Evolutionary conservation across 2,113 vertebrate genomes (phyloP), one percentile per base, ranked within the genome.

Genomic region (Alethe diademata): DNA sequence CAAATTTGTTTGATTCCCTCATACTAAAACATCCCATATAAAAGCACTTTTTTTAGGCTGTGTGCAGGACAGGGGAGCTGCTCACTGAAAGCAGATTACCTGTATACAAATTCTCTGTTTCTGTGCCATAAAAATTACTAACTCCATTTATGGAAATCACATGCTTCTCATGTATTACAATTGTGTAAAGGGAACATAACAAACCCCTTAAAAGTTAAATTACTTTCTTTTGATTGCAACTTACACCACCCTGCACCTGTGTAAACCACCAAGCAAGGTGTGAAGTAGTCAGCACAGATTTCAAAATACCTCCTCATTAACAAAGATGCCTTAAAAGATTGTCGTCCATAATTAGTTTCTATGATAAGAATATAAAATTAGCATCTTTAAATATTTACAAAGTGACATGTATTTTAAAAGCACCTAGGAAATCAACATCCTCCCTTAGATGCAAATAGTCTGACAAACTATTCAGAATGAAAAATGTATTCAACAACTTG

Each of bases 341-440:
- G 53, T 35, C 72, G 64, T 65, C n/a, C 78, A 81, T 80, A 85
- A 69, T 19, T 14, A 91, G 31, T 93, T 95, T 91, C 72, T 78
- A 57, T 54, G 48, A 76, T 35, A 88, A 20, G 50, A 88, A 86
- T 75, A 92, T 31, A 76, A 92, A 96, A 96, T 96, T 81, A 95
- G 38, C 86, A 92, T 88, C 24, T 82, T 94, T 87, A 82, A 92
- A 95, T 96, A 93, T 93, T 78, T 93, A 81, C 65, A 66, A 88
- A 89, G 65, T n/a, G 18, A 61, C 6, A 11, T 42, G 51, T 43
- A 64, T 88, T 90, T 95, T 75, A 86, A 90, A 90, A 90, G 16
- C 11, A 62, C 24, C 54, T 65, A 92, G 61, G 70, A 97, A 95
- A 92, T 83, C 88, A 94, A 66, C 53, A 84, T 93, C 33, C n/a